A percentile compares a stretch with the other conserved stretches of the same genome.
Conservation (phyloP, 2,888 invertebrate genomes). For the Lepeophtheirus nordmannii region DNA sequence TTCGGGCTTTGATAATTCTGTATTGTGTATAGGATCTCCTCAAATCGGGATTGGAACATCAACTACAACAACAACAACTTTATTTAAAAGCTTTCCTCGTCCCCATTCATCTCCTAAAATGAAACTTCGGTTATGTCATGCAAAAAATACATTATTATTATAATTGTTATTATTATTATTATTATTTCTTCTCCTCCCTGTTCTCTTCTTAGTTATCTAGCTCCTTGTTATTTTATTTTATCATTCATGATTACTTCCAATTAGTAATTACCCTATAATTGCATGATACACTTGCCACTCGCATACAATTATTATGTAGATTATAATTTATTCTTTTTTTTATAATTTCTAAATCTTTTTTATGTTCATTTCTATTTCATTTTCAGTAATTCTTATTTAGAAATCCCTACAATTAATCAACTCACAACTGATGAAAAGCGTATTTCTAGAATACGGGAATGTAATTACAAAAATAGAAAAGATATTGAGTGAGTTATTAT, state of each 20-base stretch:
- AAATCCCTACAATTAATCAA: conserved; percentile 9
- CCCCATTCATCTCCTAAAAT: conserved; percentile 75
- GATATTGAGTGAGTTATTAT: neutral
- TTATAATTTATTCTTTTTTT: neutral
- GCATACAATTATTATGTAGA: neutral
- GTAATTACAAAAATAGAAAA: neutral
- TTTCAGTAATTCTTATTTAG: conserved; percentile 10
- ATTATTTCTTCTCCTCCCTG: neutral
- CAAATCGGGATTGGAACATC: conserved; percentile 16
- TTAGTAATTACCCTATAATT: no score
- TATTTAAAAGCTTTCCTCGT: conserved; percentile 42
- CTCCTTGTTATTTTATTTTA: neutral
- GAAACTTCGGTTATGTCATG: conserved; percentile 58
- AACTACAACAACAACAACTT: neutral
- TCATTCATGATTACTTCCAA: neutral
- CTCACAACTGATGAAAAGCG: conserved; percentile 1
- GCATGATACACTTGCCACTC: neutral
- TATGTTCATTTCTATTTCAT: neutral
- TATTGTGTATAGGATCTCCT: conserved; percentile 22
- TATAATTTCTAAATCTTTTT: neutral
- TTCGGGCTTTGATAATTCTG: conserved; percentile 21
- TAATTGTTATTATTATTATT: neutral
- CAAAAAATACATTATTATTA: neutral
- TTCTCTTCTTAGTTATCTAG: neutral
- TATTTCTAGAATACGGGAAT: neutral